phyloP scores from a whole-genome alignment of 2,888 invertebrate species.

The Tubiluchus corallicola region DNA sequence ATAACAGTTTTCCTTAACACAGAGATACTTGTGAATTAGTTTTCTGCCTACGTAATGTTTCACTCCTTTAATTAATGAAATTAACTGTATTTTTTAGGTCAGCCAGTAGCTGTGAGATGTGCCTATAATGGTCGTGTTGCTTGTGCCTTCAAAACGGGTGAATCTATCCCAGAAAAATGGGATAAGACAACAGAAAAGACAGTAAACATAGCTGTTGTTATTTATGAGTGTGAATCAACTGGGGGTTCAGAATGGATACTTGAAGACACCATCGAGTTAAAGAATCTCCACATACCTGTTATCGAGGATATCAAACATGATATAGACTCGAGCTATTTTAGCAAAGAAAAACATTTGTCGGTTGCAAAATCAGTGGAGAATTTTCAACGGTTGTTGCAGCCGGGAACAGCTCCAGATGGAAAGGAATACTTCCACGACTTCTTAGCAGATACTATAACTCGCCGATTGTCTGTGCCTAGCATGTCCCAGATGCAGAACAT shows the following conservation, averaged over 20 bases:
- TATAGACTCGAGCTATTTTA: slow-evolving; percentile 20
- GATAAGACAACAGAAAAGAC: slow-evolving; percentile 17
- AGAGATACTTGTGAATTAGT: too few relatives aligned
- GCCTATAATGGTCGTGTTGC: slow-evolving; percentile 95
- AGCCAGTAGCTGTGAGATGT: slow-evolving; percentile 47
- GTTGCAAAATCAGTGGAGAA: background rate
- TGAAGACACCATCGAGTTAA: slow-evolving; percentile 83
- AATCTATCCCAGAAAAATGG: slow-evolving; percentile 8
- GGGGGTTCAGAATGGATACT: slow-evolving; percentile 73
- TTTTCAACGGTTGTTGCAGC: background rate
- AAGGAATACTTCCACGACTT: background rate
- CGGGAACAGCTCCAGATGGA: background rate
- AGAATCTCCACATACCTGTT: slow-evolving; percentile 56
- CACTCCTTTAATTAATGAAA: too few relatives aligned
- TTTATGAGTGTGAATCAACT: slow-evolving; percentile 97
- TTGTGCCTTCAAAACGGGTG: slow-evolving; percentile 81
- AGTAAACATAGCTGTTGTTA: slow-evolving; percentile 46
- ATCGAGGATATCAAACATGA: slow-evolving; percentile 13
- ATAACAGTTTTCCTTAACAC: too few relatives aligned
- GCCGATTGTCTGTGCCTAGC: slow-evolving; percentile 65
- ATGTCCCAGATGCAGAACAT: slow-evolving; percentile 73
- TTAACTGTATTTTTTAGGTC: slow-evolving; percentile 22
- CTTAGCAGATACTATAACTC: slow-evolving; percentile 19
- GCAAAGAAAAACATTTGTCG: background rate
- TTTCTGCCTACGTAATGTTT: too few relatives aligned